Conservation (phyloP, 2,797 vertebrate genomes). For the Takifugu rubripes region DNA sequence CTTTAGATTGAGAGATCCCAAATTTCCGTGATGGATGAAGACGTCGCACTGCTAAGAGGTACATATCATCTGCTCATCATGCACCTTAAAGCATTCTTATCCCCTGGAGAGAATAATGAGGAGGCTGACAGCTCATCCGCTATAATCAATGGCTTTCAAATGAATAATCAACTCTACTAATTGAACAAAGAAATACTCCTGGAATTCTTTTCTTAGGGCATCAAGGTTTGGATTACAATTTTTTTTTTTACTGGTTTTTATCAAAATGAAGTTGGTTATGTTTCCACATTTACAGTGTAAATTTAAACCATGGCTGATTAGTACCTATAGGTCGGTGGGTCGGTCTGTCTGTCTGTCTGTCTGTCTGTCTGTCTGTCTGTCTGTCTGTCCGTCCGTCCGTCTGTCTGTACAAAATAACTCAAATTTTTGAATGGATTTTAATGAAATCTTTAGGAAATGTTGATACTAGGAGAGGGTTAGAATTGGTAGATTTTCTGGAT, state of each 20-base stretch:
- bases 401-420: too few relatives aligned
- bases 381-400: too few relatives aligned
- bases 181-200: slow-evolving; percentile 66
- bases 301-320: too few relatives aligned
- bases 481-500: too few relatives aligned
- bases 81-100: slow-evolving; percentile 75
- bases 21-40: slow-evolving; percentile 80
- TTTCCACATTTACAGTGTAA: too few relatives aligned
- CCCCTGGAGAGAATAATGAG: slow-evolving; percentile 85
- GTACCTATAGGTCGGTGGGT: too few relatives aligned
- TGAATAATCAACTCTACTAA: slow-evolving; percentile 71
- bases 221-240: too few relatives aligned
- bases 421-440: too few relatives aligned
- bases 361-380: too few relatives aligned
- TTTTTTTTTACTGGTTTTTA: neutral
- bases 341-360: too few relatives aligned
- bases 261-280: neutral
- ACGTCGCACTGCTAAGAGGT: slow-evolving; percentile 76
- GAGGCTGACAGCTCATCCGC: slow-evolving; percentile 70
- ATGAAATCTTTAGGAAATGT: too few relatives aligned
- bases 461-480: too few relatives aligned
- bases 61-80: slow-evolving; percentile 74
- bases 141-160: slow-evolving; percentile 71
- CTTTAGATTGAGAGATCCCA: slow-evolving; percentile 77
- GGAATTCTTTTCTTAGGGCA: slow-evolving; percentile 24